These are phyloP conservation scores for Euzophera pinguis DNA, from an alignment of 2,888 invertebrate species.

Conservation along the genomic window DNA sequence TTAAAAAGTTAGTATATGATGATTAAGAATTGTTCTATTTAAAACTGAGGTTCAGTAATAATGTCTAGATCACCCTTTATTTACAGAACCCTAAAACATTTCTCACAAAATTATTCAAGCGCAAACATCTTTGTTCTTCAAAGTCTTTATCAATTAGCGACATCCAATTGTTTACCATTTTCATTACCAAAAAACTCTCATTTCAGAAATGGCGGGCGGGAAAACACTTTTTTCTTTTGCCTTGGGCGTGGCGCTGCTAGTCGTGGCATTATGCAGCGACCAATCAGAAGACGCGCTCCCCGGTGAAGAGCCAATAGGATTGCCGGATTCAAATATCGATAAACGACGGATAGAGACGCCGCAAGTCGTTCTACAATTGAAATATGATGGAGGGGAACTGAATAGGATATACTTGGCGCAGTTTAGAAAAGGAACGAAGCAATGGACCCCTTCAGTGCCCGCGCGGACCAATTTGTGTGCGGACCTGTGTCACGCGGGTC, in stretches of 20 bases:
- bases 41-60: too few species aligned
- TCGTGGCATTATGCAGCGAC: conserved; percentile 49
- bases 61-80: too few species aligned
- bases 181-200: conserved; percentile 19
- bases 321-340: conserved; percentile 29
- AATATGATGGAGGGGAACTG: conserved; percentile 68
- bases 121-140: neutral
- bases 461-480: conserved; percentile 55
- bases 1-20: too few species aligned
- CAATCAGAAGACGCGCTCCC: conserved; percentile 40
- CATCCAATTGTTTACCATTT: neutral
- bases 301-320: conserved; percentile 41
- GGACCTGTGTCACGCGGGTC: conserved; percentile 75
- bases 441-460: conserved; percentile 53
- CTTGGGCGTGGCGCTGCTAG: conserved; percentile 42
- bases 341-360: conserved; percentile 52
- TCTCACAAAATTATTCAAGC: neutral
- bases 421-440: conserved; percentile 50
- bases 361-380: conserved; percentile 68
- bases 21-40: too few species aligned
- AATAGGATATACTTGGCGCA: conserved; percentile 73
- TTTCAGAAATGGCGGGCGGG: conserved; percentile 40
- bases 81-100: neutral
- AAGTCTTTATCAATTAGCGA: neutral
- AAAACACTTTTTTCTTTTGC: conserved; percentile 33